Percentiles rank a stretch among this genome's conserved stretches.
Conservation (phyloP, 2,113 vertebrate species). For the Cebus imitator region DNA sequence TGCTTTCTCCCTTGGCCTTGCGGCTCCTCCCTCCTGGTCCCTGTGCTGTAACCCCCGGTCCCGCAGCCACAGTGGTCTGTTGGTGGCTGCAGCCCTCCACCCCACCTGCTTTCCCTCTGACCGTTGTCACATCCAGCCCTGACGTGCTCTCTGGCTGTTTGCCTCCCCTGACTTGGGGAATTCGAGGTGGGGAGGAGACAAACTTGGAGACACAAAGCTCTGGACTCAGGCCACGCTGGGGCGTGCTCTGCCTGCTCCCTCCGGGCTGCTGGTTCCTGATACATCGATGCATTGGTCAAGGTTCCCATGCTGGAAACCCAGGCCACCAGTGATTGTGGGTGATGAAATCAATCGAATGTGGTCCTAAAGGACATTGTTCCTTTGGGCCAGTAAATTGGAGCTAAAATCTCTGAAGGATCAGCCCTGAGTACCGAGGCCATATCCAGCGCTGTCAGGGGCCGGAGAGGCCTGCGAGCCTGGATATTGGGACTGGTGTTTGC, state of each 20-base stretch:
- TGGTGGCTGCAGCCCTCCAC: not conserved
- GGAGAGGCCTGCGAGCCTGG: not conserved
- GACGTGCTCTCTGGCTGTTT: not conserved
- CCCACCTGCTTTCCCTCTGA: not conserved
- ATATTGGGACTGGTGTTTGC: not conserved
- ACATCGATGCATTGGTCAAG: not conserved
- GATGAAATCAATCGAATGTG: not conserved
- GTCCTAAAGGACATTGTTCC: not conserved
- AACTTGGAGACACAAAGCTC: slow-evolving; percentile 31
- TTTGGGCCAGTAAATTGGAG: not conserved
- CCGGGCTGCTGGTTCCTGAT: not conserved
- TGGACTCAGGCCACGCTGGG: not conserved
- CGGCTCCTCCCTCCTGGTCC: not conserved
- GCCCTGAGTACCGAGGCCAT: not conserved
- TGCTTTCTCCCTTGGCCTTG: not conserved
- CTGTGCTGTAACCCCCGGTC: not conserved
- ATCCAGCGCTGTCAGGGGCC: not conserved
- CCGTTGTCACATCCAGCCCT: not conserved
- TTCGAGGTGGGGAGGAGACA: not conserved
- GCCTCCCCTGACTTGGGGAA: not conserved
- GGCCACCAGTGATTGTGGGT: not conserved
- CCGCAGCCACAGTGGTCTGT: fast-evolving
- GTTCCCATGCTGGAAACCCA: not conserved
- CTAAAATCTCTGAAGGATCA: fast-evolving
- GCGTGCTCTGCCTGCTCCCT: not conserved